Percentiles rank a stretch among this genome's conserved stretches.
phyloP scores from a whole-genome alignment of 2,797 vertebrate genomes.

The Neosilurus hyrtlii region DNA sequence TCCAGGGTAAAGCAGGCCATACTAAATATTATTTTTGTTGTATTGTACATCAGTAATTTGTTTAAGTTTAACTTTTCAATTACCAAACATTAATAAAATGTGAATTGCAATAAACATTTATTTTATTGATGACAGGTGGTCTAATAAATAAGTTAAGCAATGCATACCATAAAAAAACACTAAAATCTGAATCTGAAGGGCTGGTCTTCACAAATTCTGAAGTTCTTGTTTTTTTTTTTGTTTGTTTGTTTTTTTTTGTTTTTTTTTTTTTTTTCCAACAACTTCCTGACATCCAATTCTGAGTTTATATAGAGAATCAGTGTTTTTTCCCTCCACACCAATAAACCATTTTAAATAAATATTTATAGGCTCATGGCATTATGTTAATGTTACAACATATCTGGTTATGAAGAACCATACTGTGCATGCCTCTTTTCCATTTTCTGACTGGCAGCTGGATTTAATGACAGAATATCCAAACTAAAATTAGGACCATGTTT shows the following conservation, averaged over 20 bases:
- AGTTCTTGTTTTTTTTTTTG: background rate
- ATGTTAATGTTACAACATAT: background rate
- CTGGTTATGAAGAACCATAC: background rate
- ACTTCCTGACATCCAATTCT: background rate
- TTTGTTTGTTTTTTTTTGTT: background rate
- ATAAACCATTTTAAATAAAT: background rate
- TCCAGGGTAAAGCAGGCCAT: too few species aligned
- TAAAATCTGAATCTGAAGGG: background rate
- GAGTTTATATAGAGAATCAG: background rate
- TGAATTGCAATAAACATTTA: too few species aligned
- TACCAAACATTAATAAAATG: too few species aligned
- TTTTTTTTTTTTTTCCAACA: background rate
- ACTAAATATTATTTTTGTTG: too few species aligned
- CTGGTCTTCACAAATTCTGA: background rate
- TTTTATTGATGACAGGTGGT: too few species aligned
- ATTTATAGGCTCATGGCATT: background rate
- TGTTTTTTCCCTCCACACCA: background rate
- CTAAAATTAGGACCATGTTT: background rate
- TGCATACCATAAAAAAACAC: background rate
- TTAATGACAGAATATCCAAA: background rate
- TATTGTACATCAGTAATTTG: too few species aligned
- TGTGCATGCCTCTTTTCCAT: background rate
- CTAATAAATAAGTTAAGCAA: too few species aligned
- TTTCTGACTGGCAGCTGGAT: background rate
- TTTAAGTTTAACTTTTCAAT: too few species aligned